Evolutionary conservation across 2,113 vertebrate species (phyloP), one percentile per base, ranked within the genome.

Genomic region (Protomyctophum bolini): DNA sequence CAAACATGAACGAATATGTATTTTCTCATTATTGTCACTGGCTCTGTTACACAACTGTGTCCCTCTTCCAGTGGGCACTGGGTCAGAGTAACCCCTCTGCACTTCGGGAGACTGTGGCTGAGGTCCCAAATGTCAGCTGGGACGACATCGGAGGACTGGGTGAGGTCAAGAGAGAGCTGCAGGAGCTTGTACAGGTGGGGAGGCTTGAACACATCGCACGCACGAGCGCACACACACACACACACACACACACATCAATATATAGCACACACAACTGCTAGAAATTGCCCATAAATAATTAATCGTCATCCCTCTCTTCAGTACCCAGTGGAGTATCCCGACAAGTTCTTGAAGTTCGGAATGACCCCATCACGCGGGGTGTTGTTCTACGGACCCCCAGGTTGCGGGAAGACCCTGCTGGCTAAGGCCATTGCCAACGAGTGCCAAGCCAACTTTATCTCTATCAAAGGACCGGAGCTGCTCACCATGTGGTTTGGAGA

Each of bases 401-500:
- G 98, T 21, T 99, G 98, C 90, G 98, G 98, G 88, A 99, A 99
- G 91, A 99, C 98, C 0, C 94, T 99, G 10, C 82, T 99, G 92
- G 98, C 98, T 79, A 99, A 99, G 93, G 98, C 98, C 82, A 99
- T 99, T 79, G 98, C 98, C 72, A 99, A 98, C 0, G 98, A 99
- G 83, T 99, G 98, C 90, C 98, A 99, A 93, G 98, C 98, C 78
- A 99, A 99, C 79, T 99, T 99, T 92, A 99, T 99, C 88, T 99
- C 98, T 68, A 99, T 99, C 86, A 99, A 99, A 88, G 98, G 98
- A 66, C 98, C 98, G 0, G 98, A 99, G 70, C 88, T 99, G 79
- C 97, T 99, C 68, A 99, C 98, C 47, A 99, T 99, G 98, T 99
- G 98, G 98, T 99, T 99, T 90, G 98, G 98, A 54, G 98, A 99